phyloP scores from a whole-genome alignment of 2,888 invertebrate species.

The Willowsia nigromaculata region DNA sequence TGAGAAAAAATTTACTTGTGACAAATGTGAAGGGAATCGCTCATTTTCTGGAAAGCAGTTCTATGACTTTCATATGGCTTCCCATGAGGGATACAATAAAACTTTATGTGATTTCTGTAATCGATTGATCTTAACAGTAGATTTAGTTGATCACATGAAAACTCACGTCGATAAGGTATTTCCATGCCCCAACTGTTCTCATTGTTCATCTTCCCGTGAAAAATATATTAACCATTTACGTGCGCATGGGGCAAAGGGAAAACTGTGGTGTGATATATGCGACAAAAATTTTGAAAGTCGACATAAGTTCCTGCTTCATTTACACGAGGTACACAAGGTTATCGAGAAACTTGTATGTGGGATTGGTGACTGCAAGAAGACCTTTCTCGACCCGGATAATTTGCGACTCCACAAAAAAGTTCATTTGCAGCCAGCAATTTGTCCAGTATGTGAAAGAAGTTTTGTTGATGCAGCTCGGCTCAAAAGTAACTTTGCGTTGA shows the following conservation, averaged over 20 bases:
- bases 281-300: not conserved
- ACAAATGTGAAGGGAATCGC: not conserved
- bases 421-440: not conserved
- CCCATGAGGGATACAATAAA: conserved; percentile 12
- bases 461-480: not conserved
- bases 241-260: not conserved
- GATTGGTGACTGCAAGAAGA: not conserved
- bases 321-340: not conserved
- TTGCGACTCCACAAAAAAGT: conserved; percentile 5
- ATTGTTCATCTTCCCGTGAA: conserved; percentile 4
- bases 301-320: not conserved
- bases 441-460: not conserved
- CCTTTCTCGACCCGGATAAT: not conserved
- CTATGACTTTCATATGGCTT: not conserved
- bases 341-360: not conserved
- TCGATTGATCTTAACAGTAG: not conserved
- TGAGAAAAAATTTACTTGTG: not conserved
- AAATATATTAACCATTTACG: not conserved
- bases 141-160: conserved; percentile 1
- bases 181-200: not conserved
- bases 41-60: not conserved
- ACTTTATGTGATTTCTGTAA: not conserved
- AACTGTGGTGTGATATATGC: conserved; percentile 8
- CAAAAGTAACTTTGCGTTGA: conserved; percentile 18
- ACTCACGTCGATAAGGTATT: conserved; percentile 14